phyloP scores from a whole-genome alignment of 2,888 invertebrate genomes.

The Lumbricus terrestris region DNA sequence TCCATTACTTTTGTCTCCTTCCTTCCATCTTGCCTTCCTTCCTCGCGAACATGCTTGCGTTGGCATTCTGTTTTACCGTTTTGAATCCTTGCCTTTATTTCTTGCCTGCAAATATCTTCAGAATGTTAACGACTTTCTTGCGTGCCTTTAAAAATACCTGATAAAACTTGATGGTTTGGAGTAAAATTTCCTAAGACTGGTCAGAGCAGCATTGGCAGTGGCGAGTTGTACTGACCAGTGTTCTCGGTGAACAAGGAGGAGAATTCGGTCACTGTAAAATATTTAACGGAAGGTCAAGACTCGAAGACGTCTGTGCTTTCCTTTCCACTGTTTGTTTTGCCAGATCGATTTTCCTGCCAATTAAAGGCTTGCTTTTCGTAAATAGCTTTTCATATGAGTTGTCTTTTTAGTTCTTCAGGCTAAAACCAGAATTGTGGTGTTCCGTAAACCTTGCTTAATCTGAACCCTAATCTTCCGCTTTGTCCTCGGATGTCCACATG shows the following conservation, averaged over 20 bases:
- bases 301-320: background rate
- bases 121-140: no score
- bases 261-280: background rate
- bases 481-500: no score
- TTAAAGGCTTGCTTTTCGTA: background rate
- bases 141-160: background rate
- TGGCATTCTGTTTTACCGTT: background rate
- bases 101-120: background rate
- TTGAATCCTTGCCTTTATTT: background rate
- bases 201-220: background rate
- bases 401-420: background rate
- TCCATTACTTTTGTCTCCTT: background rate
- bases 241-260: background rate
- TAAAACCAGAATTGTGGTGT: background rate
- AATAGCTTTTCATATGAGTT: background rate
- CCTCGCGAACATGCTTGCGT: background rate
- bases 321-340: background rate
- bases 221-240: background rate
- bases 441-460: background rate
- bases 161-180: background rate
- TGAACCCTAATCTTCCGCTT: no score
- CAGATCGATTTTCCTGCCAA: background rate
- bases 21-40: background rate
- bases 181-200: background rate
- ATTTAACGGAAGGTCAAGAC: background rate